These are phyloP conservation scores for Pteruthius melanotis DNA, from an alignment of 2,113 vertebrate species.

Conservation along the genomic window DNA sequence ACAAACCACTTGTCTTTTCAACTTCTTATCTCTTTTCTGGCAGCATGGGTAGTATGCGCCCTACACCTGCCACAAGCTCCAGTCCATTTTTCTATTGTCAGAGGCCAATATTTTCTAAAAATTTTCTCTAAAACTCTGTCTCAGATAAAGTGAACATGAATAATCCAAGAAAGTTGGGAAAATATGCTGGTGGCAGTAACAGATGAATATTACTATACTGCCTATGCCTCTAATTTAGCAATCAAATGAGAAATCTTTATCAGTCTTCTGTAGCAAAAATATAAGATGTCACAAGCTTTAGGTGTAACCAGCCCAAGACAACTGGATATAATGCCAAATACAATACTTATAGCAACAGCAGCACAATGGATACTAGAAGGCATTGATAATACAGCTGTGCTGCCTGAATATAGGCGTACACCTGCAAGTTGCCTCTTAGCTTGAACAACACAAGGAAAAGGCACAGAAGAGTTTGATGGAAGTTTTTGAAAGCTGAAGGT, in stretches of 20 bases:
- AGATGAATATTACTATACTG: neutral
- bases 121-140: neutral
- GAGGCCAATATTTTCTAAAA: neutral
- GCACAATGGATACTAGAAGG: neutral
- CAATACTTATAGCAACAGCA: neutral
- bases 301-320: neutral
- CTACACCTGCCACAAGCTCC: neutral
- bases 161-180: slow-evolving; percentile 8
- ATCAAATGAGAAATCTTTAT: neutral
- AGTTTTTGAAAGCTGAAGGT: neutral
- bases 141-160: neutral
- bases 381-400: neutral
- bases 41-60: neutral
- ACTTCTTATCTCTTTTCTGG: neutral
- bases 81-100: neutral
- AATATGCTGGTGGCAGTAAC: neutral
- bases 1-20: neutral
- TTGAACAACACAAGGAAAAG: neutral
- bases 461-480: neutral
- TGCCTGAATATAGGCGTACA: neutral
- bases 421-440: neutral
- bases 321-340: neutral
- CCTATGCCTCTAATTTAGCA: neutral
- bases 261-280: neutral
- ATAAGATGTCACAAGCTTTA: neutral